Evolutionary conservation across 2,797 vertebrate species (phyloP).

Genomic region (Lutra lutra): DNA sequence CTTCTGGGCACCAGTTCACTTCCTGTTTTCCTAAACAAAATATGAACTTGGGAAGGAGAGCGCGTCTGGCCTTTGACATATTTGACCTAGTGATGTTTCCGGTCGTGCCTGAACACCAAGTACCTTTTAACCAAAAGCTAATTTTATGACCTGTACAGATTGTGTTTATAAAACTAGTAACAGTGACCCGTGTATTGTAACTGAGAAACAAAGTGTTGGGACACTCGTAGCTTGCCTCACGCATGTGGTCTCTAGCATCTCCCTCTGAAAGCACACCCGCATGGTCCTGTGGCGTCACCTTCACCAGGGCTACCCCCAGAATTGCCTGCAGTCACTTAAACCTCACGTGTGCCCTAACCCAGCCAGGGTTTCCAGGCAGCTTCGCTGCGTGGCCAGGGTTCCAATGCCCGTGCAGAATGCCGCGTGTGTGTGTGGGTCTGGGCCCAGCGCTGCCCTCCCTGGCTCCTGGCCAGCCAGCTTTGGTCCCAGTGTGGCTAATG

Average conservation of each 20-base stretch:
- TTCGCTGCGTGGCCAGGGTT: neutral
- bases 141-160: neutral
- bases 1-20: neutral
- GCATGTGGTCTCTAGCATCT: neutral
- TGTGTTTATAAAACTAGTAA: neutral
- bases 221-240: too few relatives aligned
- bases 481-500: neutral
- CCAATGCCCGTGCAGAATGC: fast-evolving
- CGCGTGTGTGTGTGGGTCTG: neutral
- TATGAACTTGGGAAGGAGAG: neutral
- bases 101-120: neutral
- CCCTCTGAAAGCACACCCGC: neutral
- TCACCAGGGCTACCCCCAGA: fast-evolving
- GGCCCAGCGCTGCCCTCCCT: too few relatives aligned
- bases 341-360: fast-evolving
- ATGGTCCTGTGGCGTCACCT: fast-evolving
- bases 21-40: neutral
- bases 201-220: neutral
- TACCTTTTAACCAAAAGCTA: neutral
- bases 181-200: neutral
- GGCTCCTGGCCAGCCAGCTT: neutral
- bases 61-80: neutral
- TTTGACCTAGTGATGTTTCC: neutral
- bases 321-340: fast-evolving
- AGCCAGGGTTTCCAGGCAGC: neutral